These are phyloP conservation scores for Eristalinus aeneus DNA, from an alignment of 2,888 invertebrate genomes.

Conservation along the genomic window DNA sequence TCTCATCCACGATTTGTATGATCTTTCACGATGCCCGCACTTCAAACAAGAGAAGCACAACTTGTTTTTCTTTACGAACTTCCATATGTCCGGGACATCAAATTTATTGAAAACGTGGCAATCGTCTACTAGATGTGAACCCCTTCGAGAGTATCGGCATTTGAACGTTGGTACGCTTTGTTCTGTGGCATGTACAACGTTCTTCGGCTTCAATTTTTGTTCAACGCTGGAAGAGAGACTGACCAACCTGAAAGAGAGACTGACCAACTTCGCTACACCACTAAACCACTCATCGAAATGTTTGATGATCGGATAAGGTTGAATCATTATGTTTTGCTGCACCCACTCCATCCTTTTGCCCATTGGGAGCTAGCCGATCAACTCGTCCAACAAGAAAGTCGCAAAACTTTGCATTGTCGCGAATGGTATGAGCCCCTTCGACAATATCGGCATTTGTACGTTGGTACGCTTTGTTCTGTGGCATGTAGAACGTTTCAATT, in stretches of 20 bases:
- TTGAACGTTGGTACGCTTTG: too few species aligned
- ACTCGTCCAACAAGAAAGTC: not conserved
- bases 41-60: slow-evolving; percentile 24
- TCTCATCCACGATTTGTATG: slow-evolving; percentile 2
- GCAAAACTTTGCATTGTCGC: not conserved
- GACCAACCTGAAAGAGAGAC: too few species aligned
- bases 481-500: too few species aligned
- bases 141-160: too few species aligned
- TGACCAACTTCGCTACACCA: not conserved
- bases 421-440: slow-evolving; percentile 3
- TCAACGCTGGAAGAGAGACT: too few species aligned
- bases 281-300: slow-evolving; percentile 24
- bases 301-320: not conserved
- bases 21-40: not conserved
- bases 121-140: too few species aligned
- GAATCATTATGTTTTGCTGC: not conserved
- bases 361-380: not conserved
- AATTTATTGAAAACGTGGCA: not conserved
- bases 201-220: too few species aligned
- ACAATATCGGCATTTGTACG: too few species aligned
- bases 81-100: not conserved
- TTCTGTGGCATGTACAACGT: too few species aligned
- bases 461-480: too few species aligned
- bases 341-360: slow-evolving; percentile 25
- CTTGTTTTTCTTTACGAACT: slow-evolving; percentile 12